Base-by-base conservation (phyloP, 2,797 vertebrate species). In the Tarsius wallacei region DNA sequence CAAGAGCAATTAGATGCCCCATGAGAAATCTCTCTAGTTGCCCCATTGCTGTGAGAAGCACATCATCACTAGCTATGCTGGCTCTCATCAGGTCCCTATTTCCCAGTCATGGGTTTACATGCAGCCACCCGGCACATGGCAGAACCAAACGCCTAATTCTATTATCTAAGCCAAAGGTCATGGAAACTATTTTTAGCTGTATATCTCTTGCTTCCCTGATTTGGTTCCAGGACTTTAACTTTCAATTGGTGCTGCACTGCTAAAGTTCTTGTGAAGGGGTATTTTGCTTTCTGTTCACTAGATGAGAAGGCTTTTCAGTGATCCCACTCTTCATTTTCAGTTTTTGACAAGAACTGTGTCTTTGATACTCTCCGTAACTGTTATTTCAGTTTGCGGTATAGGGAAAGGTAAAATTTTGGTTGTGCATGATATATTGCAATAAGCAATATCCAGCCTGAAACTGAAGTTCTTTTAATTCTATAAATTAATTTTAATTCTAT, bases 21-120 rank as follows among this genome's bases (percentile, higher is more conserved):
- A n/a, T 33, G 87, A 95, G 81, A 82, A 95, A 90, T 33, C 17
- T 96, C 5, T 84, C 96, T 96, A 89, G 90, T 96, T 42, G 61
- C 76, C 90, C 51, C 42, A 3, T 47, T 80, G 76, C 76, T 49
- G 57, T 68, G 80, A 81, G 90, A 94, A 13, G 57, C 42, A 71
- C 36, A 66, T 55, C n/a, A 15, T 53, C 63, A 3, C 31, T 76
- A 42, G 76, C 53, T 88, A 59, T 5, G 6, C 16, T 77, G 59
- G 83, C 28, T 28, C 16, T 55, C 36, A 4, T 33, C 70, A 74
- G 19, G 28, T 66, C 81, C 24, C 57, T 71, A 31, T n/a, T 59
- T 51, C 92, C 88, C 31, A 68, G 61, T 28, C 5, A 0, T 90
- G 85, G 73, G 31, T 71, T 85, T 88, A 93, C 78, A 33, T 49